A percentile compares a stretch with the other conserved stretches of the same genome.
These are phyloP conservation scores for Alectoris magna DNA, from an alignment of 2,797 vertebrate genomes.

Conservation along the genomic window DNA sequence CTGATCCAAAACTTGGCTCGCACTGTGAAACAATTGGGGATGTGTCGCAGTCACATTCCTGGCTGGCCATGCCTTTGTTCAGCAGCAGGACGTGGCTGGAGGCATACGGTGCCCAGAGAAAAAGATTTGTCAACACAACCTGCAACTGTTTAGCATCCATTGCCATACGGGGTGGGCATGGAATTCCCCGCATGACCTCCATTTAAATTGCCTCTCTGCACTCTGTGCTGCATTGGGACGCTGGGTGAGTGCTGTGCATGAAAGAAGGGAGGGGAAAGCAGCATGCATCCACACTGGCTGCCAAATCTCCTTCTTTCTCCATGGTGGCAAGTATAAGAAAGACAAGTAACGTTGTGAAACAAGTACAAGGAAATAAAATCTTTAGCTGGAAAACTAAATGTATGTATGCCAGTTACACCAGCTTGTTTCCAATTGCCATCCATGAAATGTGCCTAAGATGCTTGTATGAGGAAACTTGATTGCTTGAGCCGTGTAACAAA, in stretches of 20 bases:
- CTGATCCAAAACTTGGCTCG: not conserved
- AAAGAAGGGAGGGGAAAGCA: not conserved
- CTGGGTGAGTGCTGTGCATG: not conserved
- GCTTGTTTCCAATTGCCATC: not conserved
- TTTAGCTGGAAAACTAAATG: not conserved
- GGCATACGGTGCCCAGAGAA: not conserved
- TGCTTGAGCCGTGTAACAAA: not conserved
- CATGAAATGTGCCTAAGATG: rapidly evolving
- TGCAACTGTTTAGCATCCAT: not conserved
- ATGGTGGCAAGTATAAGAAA: not conserved
- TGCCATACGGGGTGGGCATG: not conserved
- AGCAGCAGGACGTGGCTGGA: not conserved
- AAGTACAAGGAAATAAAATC: not conserved
- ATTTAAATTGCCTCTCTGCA: not conserved
- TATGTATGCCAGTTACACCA: not conserved
- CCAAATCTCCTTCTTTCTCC: not conserved
- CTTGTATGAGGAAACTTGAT: not conserved
- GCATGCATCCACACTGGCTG: not conserved
- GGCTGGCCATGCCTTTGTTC: rapidly evolving
- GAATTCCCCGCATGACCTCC: rapidly evolving
- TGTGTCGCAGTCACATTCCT: not conserved
- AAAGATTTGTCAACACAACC: not conserved
- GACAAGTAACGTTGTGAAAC: rapidly evolving
- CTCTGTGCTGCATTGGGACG: rapidly evolving
- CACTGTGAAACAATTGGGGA: not conserved